Evolutionary conservation across 2,888 invertebrate species (phyloP), one percentile per base, ranked within the genome.

Genomic region (Netelia fuscicornis): DNA sequence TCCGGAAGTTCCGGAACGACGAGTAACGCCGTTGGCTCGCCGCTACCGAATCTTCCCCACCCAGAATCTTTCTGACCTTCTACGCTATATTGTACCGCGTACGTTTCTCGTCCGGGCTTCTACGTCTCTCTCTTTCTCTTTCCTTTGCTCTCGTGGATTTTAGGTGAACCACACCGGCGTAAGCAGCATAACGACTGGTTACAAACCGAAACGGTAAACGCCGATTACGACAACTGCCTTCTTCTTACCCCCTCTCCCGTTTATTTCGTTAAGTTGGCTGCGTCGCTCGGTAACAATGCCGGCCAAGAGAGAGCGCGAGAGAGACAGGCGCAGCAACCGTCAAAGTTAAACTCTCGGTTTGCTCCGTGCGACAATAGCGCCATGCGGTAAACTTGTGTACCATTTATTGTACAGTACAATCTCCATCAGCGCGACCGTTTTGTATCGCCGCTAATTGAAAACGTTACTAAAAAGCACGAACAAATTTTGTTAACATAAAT

Each of bases 141-240:
- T n/a, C 60, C 81, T 76, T 64, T 44, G 37, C 44, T 71, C 56
- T 44, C 72, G 72, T 48, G 60, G 56, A 78, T 78, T 48, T 77
- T 71, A 76, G 25, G 58, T 68, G 42, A 58, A 78, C 30, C 62
- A 54, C 60, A 72, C 62, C 62, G 37, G 20, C 77, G 88, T 87
- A 89, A 89, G 88, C 89, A 87, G 88, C 88, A 89, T 85, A 90
- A 89, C 87, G 87, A 86, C 86, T 87, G 87, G 37, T 88, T 89
- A 89, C 88, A 89, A 90, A 89, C 90, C 87, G 85, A 89, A 90
- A 89, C 89, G 89, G 88, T 90, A 90, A 90, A 91, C 87, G 89
- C 88, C 90, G 89, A 91, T 91, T 91, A 91, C 89, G 88, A 81
- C 62, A 60, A 72, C 54, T 11, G 52, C 67, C 20, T 20, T 54